Percentiles rank a stretch among this genome's conserved stretches.
These are phyloP conservation scores for Balearica regulorum DNA, from an alignment of 2,797 vertebrate genomes.

Conservation along the genomic window DNA sequence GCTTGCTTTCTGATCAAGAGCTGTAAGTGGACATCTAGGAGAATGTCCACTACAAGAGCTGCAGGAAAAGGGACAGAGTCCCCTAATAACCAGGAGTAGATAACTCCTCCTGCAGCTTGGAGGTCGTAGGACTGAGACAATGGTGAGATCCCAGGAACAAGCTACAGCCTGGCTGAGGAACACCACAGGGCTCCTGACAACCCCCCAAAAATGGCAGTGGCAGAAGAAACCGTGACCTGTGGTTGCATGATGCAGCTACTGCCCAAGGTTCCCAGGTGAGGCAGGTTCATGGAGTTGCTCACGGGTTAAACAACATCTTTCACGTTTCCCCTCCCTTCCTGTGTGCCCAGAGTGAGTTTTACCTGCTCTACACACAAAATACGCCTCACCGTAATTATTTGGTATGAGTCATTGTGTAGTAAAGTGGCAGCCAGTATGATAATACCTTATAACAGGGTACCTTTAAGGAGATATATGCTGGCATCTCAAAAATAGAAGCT, in stretches of 20 bases:
- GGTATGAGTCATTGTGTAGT: neutral
- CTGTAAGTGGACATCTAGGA: neutral
- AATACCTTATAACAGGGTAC: neutral
- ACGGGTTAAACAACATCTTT: neutral
- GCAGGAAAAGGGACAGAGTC: neutral
- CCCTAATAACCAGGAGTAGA: accelerated
- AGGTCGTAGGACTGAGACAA: neutral
- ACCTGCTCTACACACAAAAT: neutral
- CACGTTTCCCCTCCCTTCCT: neutral
- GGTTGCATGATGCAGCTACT: neutral
- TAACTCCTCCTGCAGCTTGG: neutral
- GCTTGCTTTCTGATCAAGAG: neutral
- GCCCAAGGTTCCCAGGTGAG: neutral
- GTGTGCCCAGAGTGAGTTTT: neutral
- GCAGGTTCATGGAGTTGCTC: neutral
- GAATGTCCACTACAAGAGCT: neutral
- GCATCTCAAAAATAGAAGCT: neutral
- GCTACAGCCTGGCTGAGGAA: neutral
- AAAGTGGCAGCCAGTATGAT: neutral
- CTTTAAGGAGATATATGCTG: neutral
- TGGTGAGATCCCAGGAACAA: neutral
- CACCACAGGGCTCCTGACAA: neutral
- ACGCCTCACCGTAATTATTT: neutral
- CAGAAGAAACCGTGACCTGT: neutral
- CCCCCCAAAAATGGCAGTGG: neutral